Percentiles rank a stretch among this genome's conserved stretches.
These are phyloP conservation scores for Camponotus pennsylvanicus DNA, from an alignment of 1,140 invertebrate species.

Conservation along the genomic window DNA sequence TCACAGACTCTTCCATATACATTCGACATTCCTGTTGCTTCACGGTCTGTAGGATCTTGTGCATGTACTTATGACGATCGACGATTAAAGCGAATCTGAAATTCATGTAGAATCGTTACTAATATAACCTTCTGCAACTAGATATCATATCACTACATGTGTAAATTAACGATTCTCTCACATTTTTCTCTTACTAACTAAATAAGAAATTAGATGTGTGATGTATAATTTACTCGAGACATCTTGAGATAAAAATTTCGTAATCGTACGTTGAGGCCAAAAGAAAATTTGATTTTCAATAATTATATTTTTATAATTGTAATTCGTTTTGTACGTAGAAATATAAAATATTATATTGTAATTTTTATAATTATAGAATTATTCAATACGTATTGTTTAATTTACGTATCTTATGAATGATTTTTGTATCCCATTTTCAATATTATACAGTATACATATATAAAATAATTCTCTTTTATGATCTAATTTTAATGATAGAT, in stretches of 20 bases:
- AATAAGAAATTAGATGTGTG: constrained; percentile 9
- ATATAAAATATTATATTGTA: neutral
- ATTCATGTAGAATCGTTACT: constrained; percentile 50
- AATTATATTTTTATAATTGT: neutral
- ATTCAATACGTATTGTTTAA: neutral
- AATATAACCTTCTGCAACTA: constrained; percentile 24
- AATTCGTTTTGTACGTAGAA: neutral
- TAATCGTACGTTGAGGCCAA: neutral
- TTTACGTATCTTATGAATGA: neutral
- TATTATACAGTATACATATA: neutral
- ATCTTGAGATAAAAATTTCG: neutral
- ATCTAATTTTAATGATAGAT: constrained; percentile 1
- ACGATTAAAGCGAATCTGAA: constrained; percentile 20
- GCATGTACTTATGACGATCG: constrained; percentile 25
- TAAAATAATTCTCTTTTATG: neutral
- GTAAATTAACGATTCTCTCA: constrained; percentile 3
- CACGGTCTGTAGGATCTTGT: constrained; percentile 55
- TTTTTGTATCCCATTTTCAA: neutral
- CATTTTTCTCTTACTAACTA: neutral
- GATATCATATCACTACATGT: constrained; percentile 12
- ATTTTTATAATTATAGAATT: neutral
- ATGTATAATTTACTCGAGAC: neutral
- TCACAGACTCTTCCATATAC: constrained; percentile 40
- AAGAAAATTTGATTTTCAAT: neutral
- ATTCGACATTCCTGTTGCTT: constrained; percentile 61